Evolutionary conservation across 2,888 invertebrate genomes (phyloP).

Genomic region (Anthoptus insignis): DNA sequence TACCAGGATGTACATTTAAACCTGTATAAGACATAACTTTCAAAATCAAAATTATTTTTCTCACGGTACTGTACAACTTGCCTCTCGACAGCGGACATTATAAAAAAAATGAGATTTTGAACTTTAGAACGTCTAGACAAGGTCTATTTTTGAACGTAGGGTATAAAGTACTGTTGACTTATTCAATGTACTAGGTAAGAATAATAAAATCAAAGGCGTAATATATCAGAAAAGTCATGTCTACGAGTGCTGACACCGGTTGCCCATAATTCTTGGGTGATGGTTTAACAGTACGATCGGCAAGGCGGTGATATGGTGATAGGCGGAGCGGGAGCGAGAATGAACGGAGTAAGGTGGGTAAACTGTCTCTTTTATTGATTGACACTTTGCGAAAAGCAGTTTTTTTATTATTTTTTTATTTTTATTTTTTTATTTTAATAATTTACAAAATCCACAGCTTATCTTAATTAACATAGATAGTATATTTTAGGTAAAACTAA

Average conservation of each 20-base stretch:
- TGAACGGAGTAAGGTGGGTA: too few relatives aligned
- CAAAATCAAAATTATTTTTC: slow-evolving; percentile 40
- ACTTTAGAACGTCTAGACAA: background rate
- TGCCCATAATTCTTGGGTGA: slow-evolving; percentile 55
- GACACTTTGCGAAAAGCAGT: too few relatives aligned
- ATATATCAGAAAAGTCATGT: slow-evolving; percentile 55
- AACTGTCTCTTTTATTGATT: too few relatives aligned
- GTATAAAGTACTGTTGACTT: slow-evolving; percentile 12
- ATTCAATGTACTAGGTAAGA: slow-evolving; percentile 51
- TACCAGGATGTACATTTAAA: slow-evolving; percentile 40
- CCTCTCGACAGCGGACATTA: slow-evolving; percentile 6
- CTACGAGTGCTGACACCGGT: slow-evolving; percentile 48
- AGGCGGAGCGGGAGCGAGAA: slow-evolving; percentile 10
- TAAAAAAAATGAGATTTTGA: slow-evolving; percentile 8
- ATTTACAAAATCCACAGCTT: too few relatives aligned
- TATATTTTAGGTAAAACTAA: too few relatives aligned
- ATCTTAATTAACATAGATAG: too few relatives aligned
- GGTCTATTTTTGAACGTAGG: slow-evolving; percentile 4
- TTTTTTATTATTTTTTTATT: too few relatives aligned
- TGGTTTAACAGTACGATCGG: slow-evolving; percentile 50
- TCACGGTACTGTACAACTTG: slow-evolving; percentile 38
- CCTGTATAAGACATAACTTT: slow-evolving; percentile 42
- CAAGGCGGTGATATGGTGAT: background rate
- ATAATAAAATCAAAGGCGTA: slow-evolving; percentile 54
- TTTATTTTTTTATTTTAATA: too few relatives aligned